These are phyloP conservation scores for Acanthopleura granulata DNA, from an alignment of 2,888 invertebrate genomes.

Conservation along the genomic window DNA sequence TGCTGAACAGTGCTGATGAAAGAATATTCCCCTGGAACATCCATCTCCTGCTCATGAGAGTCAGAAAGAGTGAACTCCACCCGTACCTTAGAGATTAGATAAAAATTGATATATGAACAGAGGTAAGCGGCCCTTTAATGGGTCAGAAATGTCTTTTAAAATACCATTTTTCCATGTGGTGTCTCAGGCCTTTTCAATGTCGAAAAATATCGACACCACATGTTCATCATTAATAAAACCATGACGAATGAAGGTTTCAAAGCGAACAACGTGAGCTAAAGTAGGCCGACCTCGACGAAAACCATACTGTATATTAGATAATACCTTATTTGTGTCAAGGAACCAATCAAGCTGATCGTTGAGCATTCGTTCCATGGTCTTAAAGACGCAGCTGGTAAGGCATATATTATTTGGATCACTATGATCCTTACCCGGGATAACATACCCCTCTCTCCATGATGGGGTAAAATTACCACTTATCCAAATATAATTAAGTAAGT, in stretches of 20 bases:
- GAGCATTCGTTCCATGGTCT: no score
- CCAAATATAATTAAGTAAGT: slow-evolving; percentile 28
- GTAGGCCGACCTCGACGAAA: slow-evolving; percentile 30
- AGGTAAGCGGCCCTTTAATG: no score
- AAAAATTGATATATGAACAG: no score
- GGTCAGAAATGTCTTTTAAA: slow-evolving; percentile 25
- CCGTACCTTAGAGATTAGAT: no score
- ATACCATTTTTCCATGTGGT: slow-evolving; percentile 34
- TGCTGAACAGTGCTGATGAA: slow-evolving; percentile 14
- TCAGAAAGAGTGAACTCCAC: slow-evolving; percentile 31
- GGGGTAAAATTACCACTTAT: slow-evolving; percentile 27
- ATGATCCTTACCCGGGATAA: slow-evolving; percentile 35
- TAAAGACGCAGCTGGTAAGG: slow-evolving; percentile 40
- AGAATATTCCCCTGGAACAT: slow-evolving; percentile 22
- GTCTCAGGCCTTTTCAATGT: slow-evolving; percentile 28
- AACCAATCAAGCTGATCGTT: no score
- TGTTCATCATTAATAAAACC: no score
- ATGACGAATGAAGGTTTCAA: slow-evolving; percentile 36
- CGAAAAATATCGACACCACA: no score
- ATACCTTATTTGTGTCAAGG: slow-evolving; percentile 29
- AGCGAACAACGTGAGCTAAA: slow-evolving; percentile 30
- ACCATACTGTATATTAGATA: slow-evolving; percentile 32
- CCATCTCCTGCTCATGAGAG: no score
- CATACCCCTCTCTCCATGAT: slow-evolving; percentile 28
- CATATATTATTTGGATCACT: slow-evolving; percentile 45